Conservation (phyloP, 2,888 invertebrate genomes). For the Neelides folsomi region DNA sequence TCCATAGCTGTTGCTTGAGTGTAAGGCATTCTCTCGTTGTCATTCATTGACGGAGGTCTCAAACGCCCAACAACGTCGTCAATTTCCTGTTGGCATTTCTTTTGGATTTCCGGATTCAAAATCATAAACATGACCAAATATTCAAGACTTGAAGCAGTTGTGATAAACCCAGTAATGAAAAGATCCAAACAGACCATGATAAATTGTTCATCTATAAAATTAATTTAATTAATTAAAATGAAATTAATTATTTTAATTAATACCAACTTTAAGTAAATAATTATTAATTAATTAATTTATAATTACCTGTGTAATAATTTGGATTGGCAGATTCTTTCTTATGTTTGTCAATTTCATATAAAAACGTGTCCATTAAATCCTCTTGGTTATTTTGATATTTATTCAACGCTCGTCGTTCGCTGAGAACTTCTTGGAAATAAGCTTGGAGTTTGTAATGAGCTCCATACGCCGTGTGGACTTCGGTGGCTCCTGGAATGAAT, state of each 20-base stretch:
- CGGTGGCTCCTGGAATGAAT: slow-evolving; percentile 13
- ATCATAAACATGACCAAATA: slow-evolving; percentile 25
- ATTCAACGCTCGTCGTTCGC: slow-evolving; percentile 9
- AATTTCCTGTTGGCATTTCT: slow-evolving; percentile 23
- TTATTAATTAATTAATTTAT: background rate
- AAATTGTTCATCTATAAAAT: slow-evolving; percentile 18
- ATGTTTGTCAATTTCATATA: slow-evolving; percentile 19
- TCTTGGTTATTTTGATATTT: slow-evolving; percentile 18
- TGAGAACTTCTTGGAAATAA: slow-evolving; percentile 17
- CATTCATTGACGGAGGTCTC: slow-evolving; percentile 21
- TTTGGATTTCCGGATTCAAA: slow-evolving; percentile 22
- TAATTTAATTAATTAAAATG: background rate
- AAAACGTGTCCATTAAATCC: slow-evolving; percentile 22
- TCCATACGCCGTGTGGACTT: slow-evolving; percentile 9
- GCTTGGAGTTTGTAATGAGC: slow-evolving; percentile 15
- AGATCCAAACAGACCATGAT: slow-evolving; percentile 21
- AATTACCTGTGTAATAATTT: slow-evolving; percentile 20
- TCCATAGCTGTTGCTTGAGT: slow-evolving; percentile 26
- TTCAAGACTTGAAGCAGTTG: slow-evolving; percentile 17
- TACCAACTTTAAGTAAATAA: too few species aligned
- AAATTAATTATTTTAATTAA: too few species aligned
- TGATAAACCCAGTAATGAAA: slow-evolving; percentile 25
- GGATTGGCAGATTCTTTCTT: slow-evolving; percentile 9
- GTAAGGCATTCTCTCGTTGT: slow-evolving; percentile 24
- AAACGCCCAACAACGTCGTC: slow-evolving; percentile 17